These are phyloP conservation scores for Erpetoichthys calabaricus DNA, from an alignment of 2,797 vertebrate genomes.

Conservation along the genomic window DNA sequence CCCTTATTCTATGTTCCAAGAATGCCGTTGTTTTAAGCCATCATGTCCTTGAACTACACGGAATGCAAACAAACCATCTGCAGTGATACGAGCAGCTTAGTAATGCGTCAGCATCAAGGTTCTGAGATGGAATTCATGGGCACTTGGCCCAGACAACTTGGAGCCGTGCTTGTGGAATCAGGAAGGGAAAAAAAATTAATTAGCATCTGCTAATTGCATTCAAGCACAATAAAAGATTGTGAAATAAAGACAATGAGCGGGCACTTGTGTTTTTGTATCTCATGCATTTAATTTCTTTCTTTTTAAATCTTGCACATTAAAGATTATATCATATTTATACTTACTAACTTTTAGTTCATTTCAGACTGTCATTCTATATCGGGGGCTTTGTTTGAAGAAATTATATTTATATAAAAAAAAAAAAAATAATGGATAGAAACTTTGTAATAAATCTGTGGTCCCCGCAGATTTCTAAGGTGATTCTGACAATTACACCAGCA, in stretches of 20 bases:
- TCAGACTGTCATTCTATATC: too few species aligned
- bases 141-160: constrained; percentile 32
- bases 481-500: too few species aligned
- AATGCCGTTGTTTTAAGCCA: constrained; percentile 16
- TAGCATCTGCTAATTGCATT: constrained; percentile 24
- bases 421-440: too few species aligned
- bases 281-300: neutral
- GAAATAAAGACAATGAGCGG: constrained; percentile 21
- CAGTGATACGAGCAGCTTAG: constrained; percentile 30
- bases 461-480: too few species aligned
- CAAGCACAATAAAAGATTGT: too few species aligned
- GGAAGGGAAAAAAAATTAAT: constrained; percentile 31
- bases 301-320: too few species aligned
- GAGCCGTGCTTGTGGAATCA: constrained; percentile 38
- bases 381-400: too few species aligned
- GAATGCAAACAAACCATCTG: constrained; percentile 42
- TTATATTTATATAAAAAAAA: too few species aligned
- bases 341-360: neutral
- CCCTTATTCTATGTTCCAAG: neutral
- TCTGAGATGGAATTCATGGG: constrained; percentile 22
- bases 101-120: constrained; percentile 31
- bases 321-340: neutral
- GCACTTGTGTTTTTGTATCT: constrained; percentile 16
- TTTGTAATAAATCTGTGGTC: too few species aligned
- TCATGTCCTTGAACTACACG: constrained; percentile 38